phyloP scores from a whole-genome alignment of 2,888 invertebrate genomes.

The Cephus nigrinus region DNA sequence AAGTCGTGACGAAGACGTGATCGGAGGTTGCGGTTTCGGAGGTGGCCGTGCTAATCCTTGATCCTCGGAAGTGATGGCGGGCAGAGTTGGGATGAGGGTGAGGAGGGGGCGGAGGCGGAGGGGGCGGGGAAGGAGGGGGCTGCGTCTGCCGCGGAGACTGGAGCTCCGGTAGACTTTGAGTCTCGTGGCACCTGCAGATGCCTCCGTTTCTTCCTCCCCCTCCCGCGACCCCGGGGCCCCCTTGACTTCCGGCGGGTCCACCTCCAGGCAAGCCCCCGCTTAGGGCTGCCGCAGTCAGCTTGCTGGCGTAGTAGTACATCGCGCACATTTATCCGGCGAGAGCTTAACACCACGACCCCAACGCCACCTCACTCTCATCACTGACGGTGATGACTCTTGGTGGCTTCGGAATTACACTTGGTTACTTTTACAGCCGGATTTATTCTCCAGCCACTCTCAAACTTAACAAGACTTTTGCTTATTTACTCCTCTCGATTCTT shows the following conservation, averaged over 20 bases:
- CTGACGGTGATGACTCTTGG: constrained; percentile 50
- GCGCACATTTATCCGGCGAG: constrained; percentile 67
- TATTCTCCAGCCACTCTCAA: no score
- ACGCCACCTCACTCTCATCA: constrained; percentile 64
- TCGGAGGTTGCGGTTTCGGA: constrained; percentile 44
- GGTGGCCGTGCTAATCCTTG: constrained; percentile 31
- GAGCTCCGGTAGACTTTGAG: constrained; percentile 29
- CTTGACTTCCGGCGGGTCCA: constrained; percentile 66
- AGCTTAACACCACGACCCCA: constrained; percentile 63
- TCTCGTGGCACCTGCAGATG: constrained; percentile 57
- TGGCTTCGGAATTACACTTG: not conserved
- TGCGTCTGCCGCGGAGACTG: constrained; percentile 30
- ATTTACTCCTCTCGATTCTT: no score
- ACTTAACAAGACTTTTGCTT: no score
- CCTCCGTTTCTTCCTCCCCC: not conserved
- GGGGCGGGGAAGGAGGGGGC: constrained; percentile 13
- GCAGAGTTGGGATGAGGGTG: not conserved
- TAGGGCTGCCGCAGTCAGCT: constrained; percentile 73
- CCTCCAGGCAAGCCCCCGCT: constrained; percentile 70
- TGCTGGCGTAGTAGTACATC: constrained; percentile 80
- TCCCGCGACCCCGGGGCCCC: constrained; percentile 55
- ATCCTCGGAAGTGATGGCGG: constrained; percentile 18
- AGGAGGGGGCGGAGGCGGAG: constrained; percentile 29
- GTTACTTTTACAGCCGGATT: no score
- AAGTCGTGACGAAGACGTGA: constrained; percentile 51